A percentile compares a stretch with the other conserved stretches of the same genome.
These are phyloP conservation scores for Barnardius zonarius DNA, from an alignment of 2,113 vertebrate genomes.

Conservation along the genomic window DNA sequence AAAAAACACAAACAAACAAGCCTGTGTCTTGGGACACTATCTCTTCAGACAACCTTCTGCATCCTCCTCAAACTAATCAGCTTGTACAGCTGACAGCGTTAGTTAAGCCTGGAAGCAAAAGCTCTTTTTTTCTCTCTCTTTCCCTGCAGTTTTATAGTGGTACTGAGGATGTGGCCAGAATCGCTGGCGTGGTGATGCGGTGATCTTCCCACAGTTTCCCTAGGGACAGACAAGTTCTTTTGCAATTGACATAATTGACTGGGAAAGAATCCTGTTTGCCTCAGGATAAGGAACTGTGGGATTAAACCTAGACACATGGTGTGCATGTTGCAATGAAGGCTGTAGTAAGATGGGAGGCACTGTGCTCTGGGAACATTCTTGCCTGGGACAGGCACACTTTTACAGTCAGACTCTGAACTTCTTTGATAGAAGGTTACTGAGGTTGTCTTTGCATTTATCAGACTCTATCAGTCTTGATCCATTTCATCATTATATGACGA, in stretches of 20 bases:
- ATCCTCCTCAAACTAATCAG: neutral
- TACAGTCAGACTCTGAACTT: rapidly evolving
- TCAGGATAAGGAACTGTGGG: conserved; percentile 20
- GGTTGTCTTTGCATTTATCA: neutral
- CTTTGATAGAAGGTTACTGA: neutral
- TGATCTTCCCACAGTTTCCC: conserved; percentile 9
- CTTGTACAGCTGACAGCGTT: neutral
- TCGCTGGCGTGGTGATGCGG: neutral
- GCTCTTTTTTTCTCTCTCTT: neutral
- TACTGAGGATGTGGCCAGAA: neutral
- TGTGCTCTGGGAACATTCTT: neutral
- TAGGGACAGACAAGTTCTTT: conserved; percentile 27
- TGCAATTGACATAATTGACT: conserved; percentile 34
- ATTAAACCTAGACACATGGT: neutral
- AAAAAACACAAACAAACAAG: neutral
- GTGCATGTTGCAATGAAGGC: neutral
- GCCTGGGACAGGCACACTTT: neutral
- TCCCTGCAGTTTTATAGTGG: neutral
- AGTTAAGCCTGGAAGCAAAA: neutral
- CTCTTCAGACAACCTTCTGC: neutral
- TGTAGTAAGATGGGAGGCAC: neutral
- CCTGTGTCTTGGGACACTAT: rapidly evolving
- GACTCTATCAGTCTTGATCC: neutral
- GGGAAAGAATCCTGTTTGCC: conserved; percentile 49
- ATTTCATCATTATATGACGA: neutral